Conservation (phyloP, 2,888 invertebrate species). For the Keiferia lycopersicella region DNA sequence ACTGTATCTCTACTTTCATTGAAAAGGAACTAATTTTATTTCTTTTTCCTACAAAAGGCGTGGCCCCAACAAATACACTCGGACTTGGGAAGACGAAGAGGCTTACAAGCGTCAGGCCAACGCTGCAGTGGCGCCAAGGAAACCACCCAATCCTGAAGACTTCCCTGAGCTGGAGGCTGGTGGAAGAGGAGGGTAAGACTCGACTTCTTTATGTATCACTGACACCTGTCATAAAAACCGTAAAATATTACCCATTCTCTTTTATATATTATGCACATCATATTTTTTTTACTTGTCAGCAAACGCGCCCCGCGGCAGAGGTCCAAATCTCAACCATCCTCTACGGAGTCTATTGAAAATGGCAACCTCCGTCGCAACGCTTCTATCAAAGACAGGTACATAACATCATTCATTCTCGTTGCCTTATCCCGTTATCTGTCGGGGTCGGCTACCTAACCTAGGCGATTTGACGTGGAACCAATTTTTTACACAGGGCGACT, state of each 20-base stretch:
- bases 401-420: too few relatives aligned
- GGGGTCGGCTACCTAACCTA: too few relatives aligned
- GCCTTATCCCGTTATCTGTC: too few relatives aligned
- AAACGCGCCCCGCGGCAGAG: constrained; percentile 57
- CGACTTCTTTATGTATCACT: too few relatives aligned
- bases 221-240: too few relatives aligned
- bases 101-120: constrained; percentile 86
- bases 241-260: too few relatives aligned
- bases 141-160: constrained; percentile 75
- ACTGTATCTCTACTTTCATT: too few relatives aligned
- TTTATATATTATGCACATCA: background rate
- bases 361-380: constrained; percentile 57
- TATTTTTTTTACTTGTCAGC: constrained; percentile 33
- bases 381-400: constrained; percentile 50
- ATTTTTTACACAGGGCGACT: too few relatives aligned
- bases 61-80: constrained; percentile 94
- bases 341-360: constrained; percentile 59
- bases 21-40: background rate
- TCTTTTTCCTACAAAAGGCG: constrained; percentile 79
- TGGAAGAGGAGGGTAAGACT: constrained; percentile 48
- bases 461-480: too few relatives aligned
- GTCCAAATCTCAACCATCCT: constrained; percentile 68
- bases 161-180: constrained; percentile 78
- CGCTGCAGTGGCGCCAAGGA: constrained; percentile 52
- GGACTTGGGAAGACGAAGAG: constrained; percentile 96